These are phyloP conservation scores for Diacarnus erythraeanus DNA, from an alignment of 37 sponge, comb jelly and placozoan genomes.

Conservation along the genomic window DNA sequence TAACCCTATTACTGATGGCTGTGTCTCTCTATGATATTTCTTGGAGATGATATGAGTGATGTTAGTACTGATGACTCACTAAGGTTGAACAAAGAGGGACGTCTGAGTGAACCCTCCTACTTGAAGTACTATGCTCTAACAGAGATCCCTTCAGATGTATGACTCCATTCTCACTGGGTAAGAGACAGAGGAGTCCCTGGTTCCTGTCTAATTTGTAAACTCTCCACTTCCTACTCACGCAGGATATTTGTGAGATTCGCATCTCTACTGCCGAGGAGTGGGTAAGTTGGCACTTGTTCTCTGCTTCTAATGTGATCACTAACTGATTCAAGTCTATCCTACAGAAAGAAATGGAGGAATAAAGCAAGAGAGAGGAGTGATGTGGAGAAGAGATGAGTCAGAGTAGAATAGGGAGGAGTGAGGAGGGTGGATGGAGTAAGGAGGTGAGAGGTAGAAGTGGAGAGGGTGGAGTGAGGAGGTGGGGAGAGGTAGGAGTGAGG, in stretches of 20 bases:
- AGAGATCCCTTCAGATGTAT: conserved; percentile 43
- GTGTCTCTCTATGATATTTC: too few relatives aligned
- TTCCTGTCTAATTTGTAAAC: conserved; percentile 22
- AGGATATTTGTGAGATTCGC: conserved; percentile 48
- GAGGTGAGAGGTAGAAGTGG: too few relatives aligned
- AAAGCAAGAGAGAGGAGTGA: background rate
- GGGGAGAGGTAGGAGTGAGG: too few relatives aligned
- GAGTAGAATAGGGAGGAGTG: background rate
- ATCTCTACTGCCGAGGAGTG: conserved; percentile 34
- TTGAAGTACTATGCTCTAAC: background rate
- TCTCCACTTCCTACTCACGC: conserved; percentile 46
- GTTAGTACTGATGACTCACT: conserved; percentile 12
- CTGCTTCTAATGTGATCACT: conserved; percentile 52
- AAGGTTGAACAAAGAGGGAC: conserved; percentile 46
- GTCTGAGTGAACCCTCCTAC: conserved; percentile 24
- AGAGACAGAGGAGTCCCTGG: conserved; percentile 41
- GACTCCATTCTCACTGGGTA: conserved; percentile 48
- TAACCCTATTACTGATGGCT: too few relatives aligned
- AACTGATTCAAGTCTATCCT: conserved; percentile 55
- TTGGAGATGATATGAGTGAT: too few relatives aligned
- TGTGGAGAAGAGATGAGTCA: too few relatives aligned
- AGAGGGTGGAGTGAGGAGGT: too few relatives aligned
- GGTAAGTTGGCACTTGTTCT: conserved; percentile 41
- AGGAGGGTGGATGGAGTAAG: too few relatives aligned
- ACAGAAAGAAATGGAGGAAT: background rate